phyloP scores from a whole-genome alignment of 1,140 invertebrate species.

The Hesperophylax magnus region DNA sequence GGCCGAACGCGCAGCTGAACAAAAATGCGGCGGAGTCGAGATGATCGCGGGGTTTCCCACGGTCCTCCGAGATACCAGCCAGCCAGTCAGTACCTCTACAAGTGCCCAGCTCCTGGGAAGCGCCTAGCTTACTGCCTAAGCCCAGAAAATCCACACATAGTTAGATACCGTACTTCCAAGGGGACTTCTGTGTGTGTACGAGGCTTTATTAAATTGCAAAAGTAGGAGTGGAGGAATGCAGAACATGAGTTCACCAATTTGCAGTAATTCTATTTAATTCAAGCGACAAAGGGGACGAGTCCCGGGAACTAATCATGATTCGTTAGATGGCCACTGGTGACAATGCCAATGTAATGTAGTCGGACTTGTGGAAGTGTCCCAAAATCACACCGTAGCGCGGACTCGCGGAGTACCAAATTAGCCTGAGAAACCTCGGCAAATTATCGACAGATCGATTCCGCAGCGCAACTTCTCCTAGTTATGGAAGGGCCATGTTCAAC shows the following conservation, averaged over 20 bases:
- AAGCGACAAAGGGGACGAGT: not conserved
- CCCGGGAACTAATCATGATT: not conserved
- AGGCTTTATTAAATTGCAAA: slow-evolving; percentile 12
- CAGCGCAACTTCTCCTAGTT: not conserved
- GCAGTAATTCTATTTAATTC: slow-evolving; percentile 31
- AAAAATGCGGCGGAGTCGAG: slow-evolving; percentile 15
- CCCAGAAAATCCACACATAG: not conserved
- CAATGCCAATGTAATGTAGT: not conserved
- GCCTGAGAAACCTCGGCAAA: not conserved
- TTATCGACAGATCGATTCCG: slow-evolving; percentile 19
- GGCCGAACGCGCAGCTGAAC: slow-evolving; percentile 16
- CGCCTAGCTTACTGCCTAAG: not conserved
- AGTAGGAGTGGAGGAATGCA: slow-evolving; percentile 26
- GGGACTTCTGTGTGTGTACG: not conserved
- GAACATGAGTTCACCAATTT: slow-evolving; percentile 31
- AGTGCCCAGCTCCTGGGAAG: not conserved
- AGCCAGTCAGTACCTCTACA: not conserved
- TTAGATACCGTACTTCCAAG: not conserved
- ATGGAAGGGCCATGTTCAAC: not conserved
- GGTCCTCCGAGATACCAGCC: not conserved
- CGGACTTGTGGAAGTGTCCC: not conserved
- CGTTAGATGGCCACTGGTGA: not conserved
- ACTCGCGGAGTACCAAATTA: not conserved
- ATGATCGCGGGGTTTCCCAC: slow-evolving; percentile 3
- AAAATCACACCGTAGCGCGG: not conserved